Base-by-base conservation (phyloP, 2,113 vertebrate genomes). In the Odontesthes bonariensis region DNA sequence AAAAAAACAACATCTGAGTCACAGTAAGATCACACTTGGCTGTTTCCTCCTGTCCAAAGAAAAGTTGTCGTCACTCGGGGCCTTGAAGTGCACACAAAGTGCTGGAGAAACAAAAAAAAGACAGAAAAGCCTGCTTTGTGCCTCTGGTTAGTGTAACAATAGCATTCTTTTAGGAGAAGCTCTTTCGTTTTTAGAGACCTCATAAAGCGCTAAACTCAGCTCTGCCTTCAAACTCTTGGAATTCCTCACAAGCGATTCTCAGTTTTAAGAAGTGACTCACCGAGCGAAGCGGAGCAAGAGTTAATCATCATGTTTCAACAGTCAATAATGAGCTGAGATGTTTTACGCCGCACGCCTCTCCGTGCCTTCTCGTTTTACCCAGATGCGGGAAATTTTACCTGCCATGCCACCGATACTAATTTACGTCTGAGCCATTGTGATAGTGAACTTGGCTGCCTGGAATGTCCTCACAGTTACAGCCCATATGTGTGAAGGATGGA, bases 291-390 rank as follows among this genome's bases (percentile, higher is more conserved):
- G 53, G 74, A 69, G 68, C 14, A 65, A 60, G 66, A 80, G 77
- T 81, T 68, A 60, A 47, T 83, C 86, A 79, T 87, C 78, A 33
- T 90, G 86, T 89, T 79, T 86, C 66, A 75, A 64, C 79, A 81
- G 88, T 86, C 89, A 91, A 90, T 91, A 90, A 93, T 91, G 86
- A 92, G 81, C 83, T 94, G 86, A 92, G 83, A 83, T 82, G 83
- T 88, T 85, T 27, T 82, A 75, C 63, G 83, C 64, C 35, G 67
- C 11, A 27, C 16, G 16, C 54, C 69, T 59, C 20, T 65, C 77
- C n/a, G 1, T 75, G 76, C 75, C 85, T 89, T 88, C 73, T 91
- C 79, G 85, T 90, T 88, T 79, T 61, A 59, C 35, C 65, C 31
- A 6, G n/a, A 81, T 71, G 11, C 19, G 5, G 51, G 22, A 57